phyloP scores from a whole-genome alignment of 2,113 vertebrate genomes.

The Empidonax traillii region DNA sequence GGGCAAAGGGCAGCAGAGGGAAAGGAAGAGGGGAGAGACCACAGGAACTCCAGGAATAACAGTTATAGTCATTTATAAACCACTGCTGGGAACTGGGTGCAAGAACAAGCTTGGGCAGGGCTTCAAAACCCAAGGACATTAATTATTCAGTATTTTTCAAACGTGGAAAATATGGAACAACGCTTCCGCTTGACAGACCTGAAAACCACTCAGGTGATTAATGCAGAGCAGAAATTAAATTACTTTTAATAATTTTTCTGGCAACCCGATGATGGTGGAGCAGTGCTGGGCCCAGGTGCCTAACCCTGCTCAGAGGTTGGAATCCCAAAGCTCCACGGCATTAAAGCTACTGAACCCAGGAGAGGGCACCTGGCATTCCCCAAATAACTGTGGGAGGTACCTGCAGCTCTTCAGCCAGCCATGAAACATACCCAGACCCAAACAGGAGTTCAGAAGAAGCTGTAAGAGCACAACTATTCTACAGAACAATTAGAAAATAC shows the following conservation, averaged over 20 bases:
- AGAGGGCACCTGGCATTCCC: background rate
- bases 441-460: background rate
- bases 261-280: background rate
- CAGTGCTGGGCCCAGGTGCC: background rate
- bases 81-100: background rate
- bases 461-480: background rate
- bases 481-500: background rate
- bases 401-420: background rate
- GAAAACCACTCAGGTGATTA: background rate
- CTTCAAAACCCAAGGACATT: background rate
- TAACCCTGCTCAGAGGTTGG: background rate
- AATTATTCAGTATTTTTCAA: background rate
- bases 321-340: fast-evolving
- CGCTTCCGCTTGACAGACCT: background rate
- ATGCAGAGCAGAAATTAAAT: background rate
- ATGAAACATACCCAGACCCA: background rate
- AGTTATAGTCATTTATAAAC: background rate
- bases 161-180: background rate
- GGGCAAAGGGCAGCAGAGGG: background rate
- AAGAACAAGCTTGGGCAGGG: background rate
- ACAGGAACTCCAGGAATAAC: background rate
- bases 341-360: background rate
- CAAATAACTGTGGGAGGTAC: background rate
- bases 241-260: background rate
- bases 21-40: background rate